phyloP scores from a whole-genome alignment of 2,888 invertebrate species.

The Odontocerum albicorne region DNA sequence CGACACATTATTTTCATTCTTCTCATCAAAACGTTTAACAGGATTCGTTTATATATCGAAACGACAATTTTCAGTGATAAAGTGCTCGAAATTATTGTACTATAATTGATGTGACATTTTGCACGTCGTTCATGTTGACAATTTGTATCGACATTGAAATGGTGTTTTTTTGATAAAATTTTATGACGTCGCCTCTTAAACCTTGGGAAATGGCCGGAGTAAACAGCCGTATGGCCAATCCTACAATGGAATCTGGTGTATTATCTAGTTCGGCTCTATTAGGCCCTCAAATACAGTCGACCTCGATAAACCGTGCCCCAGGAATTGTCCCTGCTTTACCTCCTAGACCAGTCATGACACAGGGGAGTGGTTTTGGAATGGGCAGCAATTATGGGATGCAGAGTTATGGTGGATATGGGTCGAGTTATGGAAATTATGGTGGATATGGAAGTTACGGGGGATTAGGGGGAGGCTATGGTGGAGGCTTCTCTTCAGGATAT shows the following conservation, averaged over 20 bases:
- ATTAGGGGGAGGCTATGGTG: slow-evolving; percentile 38
- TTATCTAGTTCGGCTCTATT: slow-evolving; percentile 34
- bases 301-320: slow-evolving; percentile 35
- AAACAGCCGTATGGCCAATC: slow-evolving; percentile 27
- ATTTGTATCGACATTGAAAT: slow-evolving; percentile 1
- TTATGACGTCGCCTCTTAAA: slow-evolving; percentile 43
- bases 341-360: slow-evolving; percentile 42
- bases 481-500: slow-evolving; percentile 42
- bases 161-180: neutral
- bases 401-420: slow-evolving; percentile 40
- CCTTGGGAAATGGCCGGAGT: slow-evolving; percentile 41
- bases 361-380: neutral
- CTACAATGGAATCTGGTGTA: slow-evolving; percentile 35
- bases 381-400: slow-evolving; percentile 14
- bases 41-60: too few species aligned
- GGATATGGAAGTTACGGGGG: slow-evolving; percentile 24
- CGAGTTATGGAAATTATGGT: slow-evolving; percentile 38
- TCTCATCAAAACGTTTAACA: too few species aligned
- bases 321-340: slow-evolving; percentile 43
- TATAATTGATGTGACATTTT: neutral
- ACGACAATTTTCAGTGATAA: too few species aligned
- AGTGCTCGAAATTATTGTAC: too few species aligned
- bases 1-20: too few species aligned
- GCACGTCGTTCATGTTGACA: neutral
- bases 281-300: slow-evolving; percentile 19